Evolutionary conservation across 2,113 vertebrate species (phyloP), one percentile per base, ranked within the genome.

Genomic region (Xiphophorus maculatus): DNA sequence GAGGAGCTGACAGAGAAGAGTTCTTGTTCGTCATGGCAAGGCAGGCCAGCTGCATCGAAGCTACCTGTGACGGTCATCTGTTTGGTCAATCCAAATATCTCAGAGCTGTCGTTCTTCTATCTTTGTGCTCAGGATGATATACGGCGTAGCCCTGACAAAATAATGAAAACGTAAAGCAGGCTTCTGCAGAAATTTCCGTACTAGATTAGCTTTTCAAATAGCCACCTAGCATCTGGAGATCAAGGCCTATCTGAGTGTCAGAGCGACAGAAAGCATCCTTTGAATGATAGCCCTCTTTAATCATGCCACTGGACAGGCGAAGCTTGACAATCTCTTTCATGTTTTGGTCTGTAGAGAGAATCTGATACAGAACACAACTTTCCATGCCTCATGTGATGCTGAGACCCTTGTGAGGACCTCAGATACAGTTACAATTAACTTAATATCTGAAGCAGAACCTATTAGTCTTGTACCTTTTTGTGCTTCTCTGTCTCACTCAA

Each of bases 221-320:
- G 83, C 89, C 90, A 90, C 90, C 88, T 88, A 81, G 84, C 87
- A 90, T 93, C 84, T 89, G 88, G 89, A 89, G 87, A 90, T 93
- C 92, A 88, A 79, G 76, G 80, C 58, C 63, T 74, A 66, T 84
- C 76, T 35, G 77, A 75, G 81, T 82, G 86, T 90, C 85, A 77
- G 76, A 51, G 87, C 81, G 85, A 91, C 88, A 54, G 65, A 79
- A 80, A 85, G 69, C 80, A 77, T 91, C 86, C 63, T 84, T 69
- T 85, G 83, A 91, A 88, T 93, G 87, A 90, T 84, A 54, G 77
- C 77, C 79, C 66, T 76, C 77, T 82, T 91, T 88, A 85, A 90
- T 91, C 89, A 89, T 58, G 77, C 40, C 60, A 77, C 73, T 25
- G 88, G 92, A 94, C 91, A 92, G 85, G 78, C 84, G 64, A 32